phyloP scores from a whole-genome alignment of 23 tunicate species.

The Ascidia mentula region DNA sequence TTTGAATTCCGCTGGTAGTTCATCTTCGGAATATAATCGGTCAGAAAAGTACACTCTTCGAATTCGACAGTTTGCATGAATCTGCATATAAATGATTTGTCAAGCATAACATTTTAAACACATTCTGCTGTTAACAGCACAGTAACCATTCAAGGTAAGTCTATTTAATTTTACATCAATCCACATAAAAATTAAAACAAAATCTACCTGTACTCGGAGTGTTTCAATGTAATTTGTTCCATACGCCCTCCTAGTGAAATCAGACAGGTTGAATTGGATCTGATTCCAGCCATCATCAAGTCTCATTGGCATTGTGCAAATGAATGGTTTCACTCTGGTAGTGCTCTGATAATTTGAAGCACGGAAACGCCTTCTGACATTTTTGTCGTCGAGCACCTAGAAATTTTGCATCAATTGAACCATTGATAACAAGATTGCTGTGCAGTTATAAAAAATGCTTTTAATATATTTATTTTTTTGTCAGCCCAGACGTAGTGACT shows the following conservation, averaged over 20 bases:
- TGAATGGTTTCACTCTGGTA: slow-evolving; percentile 98
- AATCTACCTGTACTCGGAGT: slow-evolving; percentile 87
- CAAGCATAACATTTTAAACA: no score
- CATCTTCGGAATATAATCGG: slow-evolving; percentile 98
- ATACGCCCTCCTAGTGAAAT: slow-evolving; percentile 99
- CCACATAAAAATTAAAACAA: no score
- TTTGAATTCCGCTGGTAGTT: slow-evolving; percentile 99
- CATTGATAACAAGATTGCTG: no score
- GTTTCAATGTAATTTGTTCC: slow-evolving; percentile 99
- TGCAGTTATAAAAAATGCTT: no score
- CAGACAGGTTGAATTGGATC: slow-evolving; percentile 98
- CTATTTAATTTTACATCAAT: no score
- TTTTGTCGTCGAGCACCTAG: slow-evolving; percentile 98
- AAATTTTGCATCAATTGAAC: no score
- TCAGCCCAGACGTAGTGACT: no score
- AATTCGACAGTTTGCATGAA: slow-evolving; percentile 99
- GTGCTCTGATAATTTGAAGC: slow-evolving; percentile 99
- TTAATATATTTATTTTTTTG: neutral
- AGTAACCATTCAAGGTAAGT: no score
- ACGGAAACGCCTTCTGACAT: slow-evolving; percentile 96
- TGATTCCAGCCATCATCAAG: slow-evolving; percentile 99
- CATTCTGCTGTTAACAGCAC: no score
- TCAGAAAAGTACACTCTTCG: slow-evolving; percentile 99
- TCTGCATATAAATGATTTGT: no score
- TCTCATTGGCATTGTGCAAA: slow-evolving; percentile 99